Evolutionary conservation across 64 coral and sea anemone genomes (phyloP).

Genomic region (Platygyra sinensis): DNA sequence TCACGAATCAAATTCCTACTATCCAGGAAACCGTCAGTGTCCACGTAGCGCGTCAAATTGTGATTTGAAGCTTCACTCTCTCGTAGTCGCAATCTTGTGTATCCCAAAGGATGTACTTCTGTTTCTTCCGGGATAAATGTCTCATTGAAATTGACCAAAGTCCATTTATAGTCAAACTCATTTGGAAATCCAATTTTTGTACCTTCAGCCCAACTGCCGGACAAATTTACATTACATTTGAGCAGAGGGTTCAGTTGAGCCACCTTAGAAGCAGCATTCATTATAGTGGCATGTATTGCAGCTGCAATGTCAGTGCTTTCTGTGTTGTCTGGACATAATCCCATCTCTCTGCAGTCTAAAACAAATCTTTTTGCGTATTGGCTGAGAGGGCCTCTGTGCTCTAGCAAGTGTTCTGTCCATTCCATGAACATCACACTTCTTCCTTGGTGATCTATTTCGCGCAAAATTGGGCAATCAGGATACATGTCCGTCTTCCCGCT

Average conservation of each 20-base stretch:
- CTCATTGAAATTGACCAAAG: conserved; percentile 60
- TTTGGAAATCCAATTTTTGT: conserved; percentile 71
- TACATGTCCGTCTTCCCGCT: conserved; percentile 56
- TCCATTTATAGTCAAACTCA: conserved; percentile 66
- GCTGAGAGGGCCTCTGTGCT: conserved; percentile 63
- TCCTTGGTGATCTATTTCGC: conserved; percentile 66
- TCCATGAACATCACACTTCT: conserved; percentile 58
- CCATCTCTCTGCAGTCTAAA: conserved; percentile 66
- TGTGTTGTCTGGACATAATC: conserved; percentile 50
- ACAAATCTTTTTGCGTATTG: conserved; percentile 61
- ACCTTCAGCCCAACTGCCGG: conserved; percentile 67
- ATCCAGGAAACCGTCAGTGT: conserved; percentile 64
- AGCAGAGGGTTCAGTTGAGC: conserved; percentile 66
- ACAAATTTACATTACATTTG: conserved; percentile 62
- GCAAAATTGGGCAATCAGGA: conserved; percentile 65
- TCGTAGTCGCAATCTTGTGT: conserved; percentile 54
- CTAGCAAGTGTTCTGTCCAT: conserved; percentile 64
- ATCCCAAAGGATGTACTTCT: conserved; percentile 62
- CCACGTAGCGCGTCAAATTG: conserved; percentile 53
- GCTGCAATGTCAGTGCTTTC: conserved; percentile 70
- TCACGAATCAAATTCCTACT: conserved; percentile 70
- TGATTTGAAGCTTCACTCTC: conserved; percentile 59
- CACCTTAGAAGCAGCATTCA: conserved; percentile 61
- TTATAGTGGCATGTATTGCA: conserved; percentile 64
- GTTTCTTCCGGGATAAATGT: conserved; percentile 62